Evolutionary conservation across 1,140 invertebrate genomes (phyloP), one percentile per base, ranked within the genome.

Genomic region (Doryteuthis pealeii): DNA sequence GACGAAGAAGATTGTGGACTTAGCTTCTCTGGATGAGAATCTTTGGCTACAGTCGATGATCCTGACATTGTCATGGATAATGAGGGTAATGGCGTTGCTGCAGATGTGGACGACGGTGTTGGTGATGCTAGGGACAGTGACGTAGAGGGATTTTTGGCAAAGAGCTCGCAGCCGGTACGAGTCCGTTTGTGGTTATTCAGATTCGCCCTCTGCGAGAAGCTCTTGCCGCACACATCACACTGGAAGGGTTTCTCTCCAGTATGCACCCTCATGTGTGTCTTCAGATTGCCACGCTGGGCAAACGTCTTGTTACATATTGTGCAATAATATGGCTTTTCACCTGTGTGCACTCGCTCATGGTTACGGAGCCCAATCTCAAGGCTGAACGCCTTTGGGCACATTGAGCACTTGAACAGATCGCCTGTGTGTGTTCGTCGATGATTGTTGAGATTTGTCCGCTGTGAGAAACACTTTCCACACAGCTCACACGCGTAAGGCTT

Each of bases 181-280:
- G 54, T 62, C 22, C 54, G 54, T 62, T 62, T 62, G 26, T 62
- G 54, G 54, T 62, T 77, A 22, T 71, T 77, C 12, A 77, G 76
- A 69, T 67, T 71, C 22, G 45, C 76, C 71, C 74, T 74, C 40
- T 77, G 72, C 18, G 76, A 73, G 30, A 74, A 79, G 58, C 66
- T 69, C 74, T 78, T 78, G 33, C 94, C 94, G 82, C 96, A 98
- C 0, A 93, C 92, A 72, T 92, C 89, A 84, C 96, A 97, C 82
- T 96, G 93, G 89, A 97, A 97, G 0, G 96, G 96, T 85, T 97
- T 97, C 79, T 96, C 95, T 82, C 97, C 95, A 0, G 96, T 98
- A 68, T 98, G 96, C 0, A 95, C 96, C n/a, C 96, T 88, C 15
- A 96, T 90, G 85, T 97, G 95, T 0, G 95, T 97, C 89, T 96